Evolutionary conservation across 2,888 invertebrate genomes (phyloP), one percentile per base, ranked within the genome.

Genomic region (Diploptera punctata): DNA sequence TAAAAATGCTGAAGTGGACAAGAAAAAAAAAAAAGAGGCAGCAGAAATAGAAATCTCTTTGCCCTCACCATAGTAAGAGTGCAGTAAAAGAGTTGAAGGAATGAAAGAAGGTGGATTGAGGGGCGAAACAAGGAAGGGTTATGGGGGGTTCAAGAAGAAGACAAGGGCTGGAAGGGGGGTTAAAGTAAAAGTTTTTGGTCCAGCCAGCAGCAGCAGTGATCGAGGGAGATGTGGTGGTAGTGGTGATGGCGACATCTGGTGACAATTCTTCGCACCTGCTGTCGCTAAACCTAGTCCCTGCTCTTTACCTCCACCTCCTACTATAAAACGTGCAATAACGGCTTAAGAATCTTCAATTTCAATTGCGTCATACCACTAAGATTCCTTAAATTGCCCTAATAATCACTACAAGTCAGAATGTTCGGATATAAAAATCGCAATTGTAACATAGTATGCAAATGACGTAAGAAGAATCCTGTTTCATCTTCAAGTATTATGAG

Each of bases 251-350:
- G 76, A 77, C 78, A 79, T 76, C 78, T 78, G 75, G 77, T 74
- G 75, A 72, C 75, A 76, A 78, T 79, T 77, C 76, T 78, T 78
- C 76, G 77, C 78, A 79, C 79, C 79, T 79, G 79, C 77, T 77
- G 71, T 44, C 73, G 67, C 68, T 57, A 57, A 57, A 29, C 57
- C 57, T 57, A 57, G 19, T 7, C 26, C 29, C 57, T 65, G 44
- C 26, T 65, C 65, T 65, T 65, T 47, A 47, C 49, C 24, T 33
- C 54, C 33, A 18, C 21, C n/a, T 31, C 49, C 16, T 10, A 13
- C 18, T n/a, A 5, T 44, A 47, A 18, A 18, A 10, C 21, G 31
- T 33, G 52, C 68, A 33, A 49, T 49, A 57, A 29, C 9, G 57
- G 57, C 57, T 29, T 57, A 57, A 16, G 57, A 57, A 57, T 24